Conservation (phyloP, 1,140 invertebrate genomes). For the Lasioglossum baleicum region DNA sequence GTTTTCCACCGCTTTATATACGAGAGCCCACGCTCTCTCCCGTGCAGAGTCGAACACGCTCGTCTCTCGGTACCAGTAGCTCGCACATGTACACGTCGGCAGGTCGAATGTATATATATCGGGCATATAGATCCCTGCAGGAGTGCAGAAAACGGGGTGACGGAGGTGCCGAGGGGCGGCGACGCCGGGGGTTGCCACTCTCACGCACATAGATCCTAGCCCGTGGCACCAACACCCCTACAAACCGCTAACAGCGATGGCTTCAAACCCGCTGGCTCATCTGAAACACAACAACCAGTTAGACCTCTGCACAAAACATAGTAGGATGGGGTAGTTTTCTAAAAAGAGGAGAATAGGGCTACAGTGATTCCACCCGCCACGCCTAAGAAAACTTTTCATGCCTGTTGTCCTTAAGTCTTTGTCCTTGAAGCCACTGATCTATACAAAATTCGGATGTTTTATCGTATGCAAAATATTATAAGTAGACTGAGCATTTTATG, state of each 20-base stretch:
- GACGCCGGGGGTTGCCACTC: constrained; percentile 6
- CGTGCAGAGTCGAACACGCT: constrained; percentile 3
- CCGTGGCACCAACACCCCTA: neutral
- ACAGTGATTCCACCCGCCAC: too few species aligned
- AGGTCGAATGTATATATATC: constrained; percentile 16
- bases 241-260: neutral
- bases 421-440: too few species aligned
- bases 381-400: too few species aligned
- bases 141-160: constrained; percentile 25
- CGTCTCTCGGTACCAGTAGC: constrained; percentile 9
- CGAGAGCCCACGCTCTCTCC: neutral
- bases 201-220: constrained; percentile 18
- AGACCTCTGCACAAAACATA: neutral
- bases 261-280: neutral
- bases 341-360: too few species aligned
- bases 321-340: too few species aligned
- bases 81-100: constrained; percentile 15
- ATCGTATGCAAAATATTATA: too few species aligned
- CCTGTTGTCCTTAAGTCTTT: too few species aligned
- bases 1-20: neutral
- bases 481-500: too few species aligned
- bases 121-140: constrained; percentile 15
- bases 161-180: neutral
- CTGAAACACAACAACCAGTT: neutral
- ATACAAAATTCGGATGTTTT: too few species aligned